Evolutionary conservation across 2,888 invertebrate species (phyloP), one percentile per base, ranked within the genome.

Genomic region (Leptinotarsa tumamoca): DNA sequence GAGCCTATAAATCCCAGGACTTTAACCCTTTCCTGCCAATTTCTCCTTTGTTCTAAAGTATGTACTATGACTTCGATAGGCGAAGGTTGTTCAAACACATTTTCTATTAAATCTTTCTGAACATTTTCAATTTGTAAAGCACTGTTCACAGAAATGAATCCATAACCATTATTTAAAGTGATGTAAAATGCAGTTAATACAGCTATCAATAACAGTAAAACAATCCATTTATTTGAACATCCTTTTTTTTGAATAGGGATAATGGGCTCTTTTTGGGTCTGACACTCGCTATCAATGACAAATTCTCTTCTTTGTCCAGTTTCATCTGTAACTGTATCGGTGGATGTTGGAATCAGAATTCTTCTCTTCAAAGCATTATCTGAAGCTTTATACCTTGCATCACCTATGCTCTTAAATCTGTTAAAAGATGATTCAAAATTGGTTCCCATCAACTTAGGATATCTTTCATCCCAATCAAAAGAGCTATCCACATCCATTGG

Each of bases 1-100:
- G 83, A 79, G 23, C 87, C 86, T 52, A 85, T 77, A 76, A 86
- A 85, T 58, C 80, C 73, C 69, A 86, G 76, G 23, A 86, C 71
- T 73, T 84, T 82, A 4, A 80, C 50, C 70, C 72, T 74, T 7
- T 79, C 67, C 15, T 51, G 50, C 78, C 82, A 74, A 54, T 72
- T 76, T 27, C 78, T 56, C 67, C 81, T 78, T 33, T 70, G 33
- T 67, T 82, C 78, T 56, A 86, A 79, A 73, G 71, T 80, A 52
- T 77, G 56, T n/a, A 80, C 68, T 49, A 85, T 75, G 7, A 78
- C 69, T 14, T 76, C 70, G 5, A 85, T 58, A 17, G 81, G 78
- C 15, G 77, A 71, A 68, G 78, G 76, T 78, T 86, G 85, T 68
- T 80, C 74, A 70, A 81, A 68, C 15, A 85, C 80, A 21, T 78